phyloP scores from a whole-genome alignment of 2,113 vertebrate species.

The Apodemus sylvaticus region DNA sequence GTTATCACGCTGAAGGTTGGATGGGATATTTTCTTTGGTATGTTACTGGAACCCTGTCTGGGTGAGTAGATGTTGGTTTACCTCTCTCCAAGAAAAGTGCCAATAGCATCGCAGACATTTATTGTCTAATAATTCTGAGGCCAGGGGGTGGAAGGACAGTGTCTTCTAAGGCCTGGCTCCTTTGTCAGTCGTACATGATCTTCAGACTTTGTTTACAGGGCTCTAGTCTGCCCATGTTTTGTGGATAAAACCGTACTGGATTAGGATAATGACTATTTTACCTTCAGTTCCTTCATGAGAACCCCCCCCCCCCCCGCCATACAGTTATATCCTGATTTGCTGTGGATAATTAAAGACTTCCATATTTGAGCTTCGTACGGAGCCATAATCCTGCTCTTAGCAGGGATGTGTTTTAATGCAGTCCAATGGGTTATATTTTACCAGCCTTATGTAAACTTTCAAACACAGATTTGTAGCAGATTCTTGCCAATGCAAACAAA shows the following conservation, averaged over 20 bases:
- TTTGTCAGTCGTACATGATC: not conserved
- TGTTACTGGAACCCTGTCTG: not conserved
- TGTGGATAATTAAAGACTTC: not conserved
- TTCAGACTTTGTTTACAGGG: not conserved
- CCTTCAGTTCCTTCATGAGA: not conserved
- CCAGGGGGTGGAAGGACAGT: not conserved
- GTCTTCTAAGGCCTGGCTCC: not conserved
- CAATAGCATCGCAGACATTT: not conserved
- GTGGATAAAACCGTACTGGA: not conserved
- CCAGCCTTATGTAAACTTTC: not conserved
- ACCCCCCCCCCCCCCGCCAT: not conserved
- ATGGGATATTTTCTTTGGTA: not conserved
- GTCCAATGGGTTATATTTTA: not conserved
- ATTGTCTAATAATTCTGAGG: not conserved
- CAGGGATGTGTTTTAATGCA: not conserved
- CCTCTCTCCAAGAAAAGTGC: not conserved
- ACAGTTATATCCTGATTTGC: not conserved
- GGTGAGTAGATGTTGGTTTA: not conserved
- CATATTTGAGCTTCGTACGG: not conserved
- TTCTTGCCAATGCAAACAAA: not conserved
- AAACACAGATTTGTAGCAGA: not conserved
- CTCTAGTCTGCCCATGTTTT: not conserved
- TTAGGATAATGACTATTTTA: not conserved
- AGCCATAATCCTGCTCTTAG: not conserved
- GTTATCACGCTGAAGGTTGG: not conserved